phyloP scores from a whole-genome alignment of 2,797 vertebrate genomes.

The Odontamblyopus rebecca region DNA sequence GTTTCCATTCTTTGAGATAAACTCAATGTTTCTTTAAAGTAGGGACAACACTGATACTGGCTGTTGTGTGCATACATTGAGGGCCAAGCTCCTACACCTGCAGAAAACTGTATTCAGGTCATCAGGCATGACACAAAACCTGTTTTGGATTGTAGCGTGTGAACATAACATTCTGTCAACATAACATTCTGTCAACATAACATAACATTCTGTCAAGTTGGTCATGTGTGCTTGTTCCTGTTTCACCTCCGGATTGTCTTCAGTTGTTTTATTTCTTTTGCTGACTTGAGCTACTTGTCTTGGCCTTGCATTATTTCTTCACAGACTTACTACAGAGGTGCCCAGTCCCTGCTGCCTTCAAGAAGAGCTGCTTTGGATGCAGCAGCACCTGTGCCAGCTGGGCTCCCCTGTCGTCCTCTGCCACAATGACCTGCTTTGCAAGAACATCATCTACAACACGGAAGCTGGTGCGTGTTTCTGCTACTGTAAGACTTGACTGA shows the following conservation, averaged over 20 bases:
- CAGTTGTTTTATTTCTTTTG: background rate
- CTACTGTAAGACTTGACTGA: conserved; percentile 31
- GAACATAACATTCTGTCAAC: background rate
- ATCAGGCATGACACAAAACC: background rate
- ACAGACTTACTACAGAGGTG: conserved; percentile 87
- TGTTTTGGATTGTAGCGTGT: background rate
- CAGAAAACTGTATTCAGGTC: background rate
- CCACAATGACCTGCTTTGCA: conserved; percentile 98
- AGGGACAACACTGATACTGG: background rate
- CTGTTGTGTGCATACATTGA: background rate
- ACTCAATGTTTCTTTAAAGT: too few relatives aligned
- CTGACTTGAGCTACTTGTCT: background rate
- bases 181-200: too few relatives aligned
- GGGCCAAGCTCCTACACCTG: background rate
- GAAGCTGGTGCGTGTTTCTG: conserved; percentile 84
- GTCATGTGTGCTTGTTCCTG: background rate
- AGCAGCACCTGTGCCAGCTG: conserved; percentile 88
- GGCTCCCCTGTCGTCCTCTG: conserved; percentile 97
- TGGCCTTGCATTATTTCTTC: background rate
- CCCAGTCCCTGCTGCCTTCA: conserved; percentile 84
- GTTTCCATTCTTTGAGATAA: too few relatives aligned
- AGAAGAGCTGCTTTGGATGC: conserved; percentile 94
- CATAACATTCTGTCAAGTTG: background rate
- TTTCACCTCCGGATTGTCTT: background rate
- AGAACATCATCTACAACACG: conserved; percentile 98